phyloP scores from a whole-genome alignment of 2,113 vertebrate genomes.

The Herpailurus yagouaroundi region DNA sequence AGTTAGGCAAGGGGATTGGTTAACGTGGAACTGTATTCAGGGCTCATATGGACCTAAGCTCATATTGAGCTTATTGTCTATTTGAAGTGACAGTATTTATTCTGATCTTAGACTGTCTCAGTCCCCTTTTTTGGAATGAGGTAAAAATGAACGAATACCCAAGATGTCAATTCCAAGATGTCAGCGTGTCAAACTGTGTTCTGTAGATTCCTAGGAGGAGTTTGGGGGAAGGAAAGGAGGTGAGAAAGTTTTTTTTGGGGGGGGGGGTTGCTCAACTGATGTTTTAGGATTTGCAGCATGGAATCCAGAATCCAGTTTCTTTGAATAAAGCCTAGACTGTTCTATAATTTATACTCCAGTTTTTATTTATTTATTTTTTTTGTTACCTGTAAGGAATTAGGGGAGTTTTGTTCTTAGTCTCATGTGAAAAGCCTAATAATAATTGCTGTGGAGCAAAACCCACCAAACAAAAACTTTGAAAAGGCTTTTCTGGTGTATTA shows the following conservation, averaged over 20 bases:
- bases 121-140: neutral
- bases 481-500: neutral
- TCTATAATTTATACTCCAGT: neutral
- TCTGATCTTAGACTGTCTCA: neutral
- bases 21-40: too few relatives aligned
- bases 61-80: neutral
- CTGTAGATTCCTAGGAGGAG: neutral
- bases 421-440: conserved; percentile 10
- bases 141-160: neutral
- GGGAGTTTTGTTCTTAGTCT: neutral
- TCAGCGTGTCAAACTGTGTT: neutral
- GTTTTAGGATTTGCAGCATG: neutral
- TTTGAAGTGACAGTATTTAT: neutral
- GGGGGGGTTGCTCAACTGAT: neutral
- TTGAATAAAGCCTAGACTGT: neutral
- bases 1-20: neutral
- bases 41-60: neutral
- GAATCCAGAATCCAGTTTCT: neutral
- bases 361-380: neutral
- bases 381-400: neutral
- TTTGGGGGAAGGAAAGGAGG: neutral
- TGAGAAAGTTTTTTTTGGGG: neutral
- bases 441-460: neutral
- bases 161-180: neutral
- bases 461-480: neutral